A percentile compares a stretch with the other conserved stretches of the same genome.
Evolutionary conservation across 1,140 invertebrate species (phyloP).

Genomic region (Sarcophaga bullata): DNA sequence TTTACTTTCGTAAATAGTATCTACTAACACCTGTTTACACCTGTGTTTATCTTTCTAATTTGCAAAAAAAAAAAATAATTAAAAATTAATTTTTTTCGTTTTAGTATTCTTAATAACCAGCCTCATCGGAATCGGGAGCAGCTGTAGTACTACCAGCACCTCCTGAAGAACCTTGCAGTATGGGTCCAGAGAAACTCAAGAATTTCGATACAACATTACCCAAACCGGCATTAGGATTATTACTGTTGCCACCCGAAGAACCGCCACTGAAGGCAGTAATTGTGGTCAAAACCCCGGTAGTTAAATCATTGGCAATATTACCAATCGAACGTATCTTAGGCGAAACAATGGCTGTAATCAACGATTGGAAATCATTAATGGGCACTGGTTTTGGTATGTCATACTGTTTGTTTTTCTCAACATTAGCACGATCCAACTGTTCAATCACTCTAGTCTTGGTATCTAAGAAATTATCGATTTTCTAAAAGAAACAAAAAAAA

Average conservation of each 20-base stretch:
- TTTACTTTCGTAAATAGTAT: too few relatives aligned
- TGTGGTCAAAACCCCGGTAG: constrained; percentile 67
- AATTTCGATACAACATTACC: constrained; percentile 64
- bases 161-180: constrained; percentile 61
- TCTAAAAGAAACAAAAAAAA: constrained; percentile 66
- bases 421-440: constrained; percentile 75
- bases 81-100: background rate
- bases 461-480: constrained; percentile 80
- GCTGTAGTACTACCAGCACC: constrained; percentile 56
- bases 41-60: constrained; percentile 16
- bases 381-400: constrained; percentile 74
- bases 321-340: constrained; percentile 72
- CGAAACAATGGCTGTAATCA: constrained; percentile 68
- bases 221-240: constrained; percentile 60
- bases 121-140: constrained; percentile 60
- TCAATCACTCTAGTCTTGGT: constrained; percentile 76
- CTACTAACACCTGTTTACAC: constrained; percentile 11
- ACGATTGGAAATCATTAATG: constrained; percentile 64
- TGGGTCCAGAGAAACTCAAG: constrained; percentile 63
- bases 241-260: constrained; percentile 62
- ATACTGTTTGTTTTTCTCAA: constrained; percentile 77
- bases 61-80: background rate
- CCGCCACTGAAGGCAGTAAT: constrained; percentile 63
- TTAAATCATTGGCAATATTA: constrained; percentile 69
- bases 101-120: constrained; percentile 53